Percentiles rank a stretch among this genome's conserved stretches.
Conservation (phyloP, 1,140 invertebrate genomes). For the Trichogramma pretiosum region DNA sequence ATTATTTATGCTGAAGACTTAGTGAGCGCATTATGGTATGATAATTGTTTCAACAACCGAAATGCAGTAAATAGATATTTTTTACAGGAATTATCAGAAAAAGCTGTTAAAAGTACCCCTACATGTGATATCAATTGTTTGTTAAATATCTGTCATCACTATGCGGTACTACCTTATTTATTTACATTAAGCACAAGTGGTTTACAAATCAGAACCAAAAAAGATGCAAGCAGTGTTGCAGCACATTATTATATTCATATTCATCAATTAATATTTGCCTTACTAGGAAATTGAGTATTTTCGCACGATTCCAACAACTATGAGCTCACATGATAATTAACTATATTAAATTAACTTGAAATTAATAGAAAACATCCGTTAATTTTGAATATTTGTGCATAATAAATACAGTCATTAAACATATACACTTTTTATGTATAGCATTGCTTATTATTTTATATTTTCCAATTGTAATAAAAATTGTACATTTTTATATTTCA, state of each 20-base stretch:
- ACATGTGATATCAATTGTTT: slow-evolving; percentile 18
- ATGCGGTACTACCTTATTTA: slow-evolving; percentile 27
- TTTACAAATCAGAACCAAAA: slow-evolving; percentile 22
- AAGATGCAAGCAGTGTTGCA: slow-evolving; percentile 21
- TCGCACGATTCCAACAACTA: neutral
- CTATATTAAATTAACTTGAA: too few species aligned
- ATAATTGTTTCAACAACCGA: slow-evolving; percentile 19
- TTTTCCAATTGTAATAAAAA: too few species aligned
- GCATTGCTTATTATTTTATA: too few species aligned
- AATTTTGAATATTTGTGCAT: too few species aligned
- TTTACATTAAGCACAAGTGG: slow-evolving; percentile 20
- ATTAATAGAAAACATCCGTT: too few species aligned
- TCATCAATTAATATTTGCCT: slow-evolving; percentile 22
- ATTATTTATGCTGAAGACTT: slow-evolving; percentile 25
- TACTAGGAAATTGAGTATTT: slow-evolving; percentile 12
- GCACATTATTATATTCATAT: slow-evolving; percentile 24
- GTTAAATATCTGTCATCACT: slow-evolving; percentile 29
- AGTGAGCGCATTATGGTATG: slow-evolving; percentile 25
- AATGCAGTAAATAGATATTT: slow-evolving; percentile 15
- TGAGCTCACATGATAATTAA: too few species aligned
- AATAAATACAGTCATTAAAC: too few species aligned
- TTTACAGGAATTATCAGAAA: slow-evolving; percentile 18
- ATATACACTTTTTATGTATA: too few species aligned
- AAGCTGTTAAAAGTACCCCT: slow-evolving; percentile 16
- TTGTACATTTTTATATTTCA: too few species aligned